Percentiles rank a stretch among this genome's conserved stretches.
Evolutionary conservation across 2,797 vertebrate species (phyloP).

Genomic region (Tarsius wallacei): DNA sequence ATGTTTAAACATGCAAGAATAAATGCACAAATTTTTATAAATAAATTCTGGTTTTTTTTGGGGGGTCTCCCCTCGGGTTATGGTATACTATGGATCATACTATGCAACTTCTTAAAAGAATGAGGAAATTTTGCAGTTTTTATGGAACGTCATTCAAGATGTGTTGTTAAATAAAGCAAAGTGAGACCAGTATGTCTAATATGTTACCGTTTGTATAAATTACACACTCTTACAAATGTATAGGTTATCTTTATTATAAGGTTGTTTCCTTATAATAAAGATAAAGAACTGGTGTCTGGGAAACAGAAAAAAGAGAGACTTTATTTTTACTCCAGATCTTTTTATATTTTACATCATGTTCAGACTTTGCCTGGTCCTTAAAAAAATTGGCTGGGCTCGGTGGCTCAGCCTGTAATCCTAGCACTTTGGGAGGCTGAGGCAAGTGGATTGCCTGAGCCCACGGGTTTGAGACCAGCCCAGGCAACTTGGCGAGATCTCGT

Average conservation of each 20-base stretch:
- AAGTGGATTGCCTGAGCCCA: too few relatives aligned
- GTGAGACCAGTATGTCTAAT: neutral
- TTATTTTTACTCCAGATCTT: neutral
- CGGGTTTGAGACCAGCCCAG: too few relatives aligned
- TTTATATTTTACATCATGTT: neutral
- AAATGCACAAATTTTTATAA: too few relatives aligned
- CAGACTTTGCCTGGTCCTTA: neutral
- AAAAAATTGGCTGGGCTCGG: too few relatives aligned
- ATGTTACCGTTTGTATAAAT: neutral
- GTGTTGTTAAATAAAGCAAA: slow-evolving; percentile 35
- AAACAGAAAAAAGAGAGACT: neutral
- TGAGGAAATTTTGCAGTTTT: neutral
- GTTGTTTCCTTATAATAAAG: neutral
- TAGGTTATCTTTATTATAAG: slow-evolving; percentile 39
- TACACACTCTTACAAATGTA: neutral
- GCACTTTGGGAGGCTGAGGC: too few relatives aligned
- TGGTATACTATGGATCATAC: neutral
- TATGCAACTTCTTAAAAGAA: slow-evolving; percentile 32
- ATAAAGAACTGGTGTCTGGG: neutral
- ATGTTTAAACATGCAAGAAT: too few relatives aligned
- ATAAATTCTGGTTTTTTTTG: too few relatives aligned
- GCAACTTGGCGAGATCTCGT: too few relatives aligned
- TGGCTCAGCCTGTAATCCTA: too few relatives aligned
- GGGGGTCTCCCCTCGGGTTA: neutral
- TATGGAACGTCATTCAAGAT: slow-evolving; percentile 13